Conservation (phyloP, 2,113 vertebrate genomes). For the Eublepharis macularius region DNA sequence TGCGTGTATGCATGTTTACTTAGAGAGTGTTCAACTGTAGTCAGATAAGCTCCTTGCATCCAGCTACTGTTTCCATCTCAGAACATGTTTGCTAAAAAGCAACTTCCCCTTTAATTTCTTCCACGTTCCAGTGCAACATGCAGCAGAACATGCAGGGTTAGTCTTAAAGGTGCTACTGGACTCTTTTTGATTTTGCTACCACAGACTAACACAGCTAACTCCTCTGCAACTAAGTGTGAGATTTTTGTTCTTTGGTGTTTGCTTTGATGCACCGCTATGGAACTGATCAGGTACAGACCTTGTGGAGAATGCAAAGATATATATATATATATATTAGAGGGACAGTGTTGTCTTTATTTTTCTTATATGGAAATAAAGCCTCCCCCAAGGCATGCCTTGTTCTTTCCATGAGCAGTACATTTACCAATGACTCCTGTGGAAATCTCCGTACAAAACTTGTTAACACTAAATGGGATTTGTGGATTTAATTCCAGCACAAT, state of each 20-base stretch:
- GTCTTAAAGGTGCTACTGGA: too few species aligned
- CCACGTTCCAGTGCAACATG: not conserved
- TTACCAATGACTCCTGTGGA: slow-evolving; percentile 11
- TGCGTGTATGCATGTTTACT: not conserved
- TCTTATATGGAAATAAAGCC: not conserved
- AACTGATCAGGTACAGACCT: slow-evolving; percentile 2
- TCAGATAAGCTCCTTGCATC: not conserved
- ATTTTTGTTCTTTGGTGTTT: slow-evolving; percentile 20
- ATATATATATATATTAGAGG: not conserved
- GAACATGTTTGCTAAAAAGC: not conserved
- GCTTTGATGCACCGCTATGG: slow-evolving; percentile 10
- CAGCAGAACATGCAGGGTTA: too few species aligned
- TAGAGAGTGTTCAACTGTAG: not conserved
- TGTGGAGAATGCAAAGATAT: not conserved
- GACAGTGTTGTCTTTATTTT: not conserved
- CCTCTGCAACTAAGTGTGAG: too few species aligned
- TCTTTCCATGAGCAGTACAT: not conserved
- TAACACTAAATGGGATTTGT: slow-evolving; percentile 42
- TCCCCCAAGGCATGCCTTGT: not conserved
- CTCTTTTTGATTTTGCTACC: too few species aligned
- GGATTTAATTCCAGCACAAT: not conserved
- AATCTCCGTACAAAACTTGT: slow-evolving; percentile 42
- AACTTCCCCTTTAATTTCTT: not conserved
- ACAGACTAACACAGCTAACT: too few species aligned
- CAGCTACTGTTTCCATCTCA: not conserved